Percentiles rank a stretch among this genome's conserved stretches.
Conservation (phyloP, 2,888 invertebrate species). For the Eupeodes luniger region DNA sequence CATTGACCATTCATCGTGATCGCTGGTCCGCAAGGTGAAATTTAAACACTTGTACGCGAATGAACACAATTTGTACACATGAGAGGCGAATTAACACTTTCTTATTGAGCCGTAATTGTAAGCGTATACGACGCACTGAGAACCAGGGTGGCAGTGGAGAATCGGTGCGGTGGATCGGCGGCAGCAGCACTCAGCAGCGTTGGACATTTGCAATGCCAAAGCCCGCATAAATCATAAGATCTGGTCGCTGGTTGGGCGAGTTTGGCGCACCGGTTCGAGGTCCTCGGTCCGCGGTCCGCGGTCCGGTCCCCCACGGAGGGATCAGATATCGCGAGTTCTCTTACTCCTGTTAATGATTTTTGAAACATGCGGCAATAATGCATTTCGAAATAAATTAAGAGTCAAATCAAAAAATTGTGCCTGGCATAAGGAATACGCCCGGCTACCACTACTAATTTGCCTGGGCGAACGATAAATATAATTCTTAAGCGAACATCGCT, state of each 20-base stretch:
- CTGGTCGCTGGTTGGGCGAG: conserved; percentile 50
- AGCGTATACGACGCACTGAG: conserved; percentile 55
- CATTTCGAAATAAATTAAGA: conserved; percentile 75
- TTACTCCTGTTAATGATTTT: conserved; percentile 76
- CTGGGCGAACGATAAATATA: conserved; percentile 74
- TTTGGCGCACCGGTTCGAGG: conserved; percentile 27
- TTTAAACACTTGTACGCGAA: conserved; percentile 75
- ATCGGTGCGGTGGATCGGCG: background rate
- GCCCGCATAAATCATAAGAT: conserved; percentile 72
- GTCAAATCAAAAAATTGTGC: conserved; percentile 74
- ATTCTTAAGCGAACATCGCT: conserved; percentile 76
- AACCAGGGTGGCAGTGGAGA: conserved; percentile 7
- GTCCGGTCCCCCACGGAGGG: conserved; percentile 73
- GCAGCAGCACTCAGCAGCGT: conserved; percentile 24
- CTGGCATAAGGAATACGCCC: conserved; percentile 56
- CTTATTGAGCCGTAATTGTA: conserved; percentile 76
- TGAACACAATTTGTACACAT: conserved; percentile 76
- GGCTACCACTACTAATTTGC: conserved; percentile 75
- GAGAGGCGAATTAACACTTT: conserved; percentile 76
- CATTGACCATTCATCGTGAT: conserved; percentile 40
- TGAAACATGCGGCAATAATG: conserved; percentile 75
- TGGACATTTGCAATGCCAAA: conserved; percentile 71
- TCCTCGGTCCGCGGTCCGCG: background rate
- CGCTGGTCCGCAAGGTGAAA: conserved; percentile 68
- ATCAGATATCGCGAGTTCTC: conserved; percentile 75